Percentiles rank a stretch among this genome's conserved stretches.
phyloP scores from a whole-genome alignment of 2,113 vertebrate genomes.

The Lichenostomus cassidix region DNA sequence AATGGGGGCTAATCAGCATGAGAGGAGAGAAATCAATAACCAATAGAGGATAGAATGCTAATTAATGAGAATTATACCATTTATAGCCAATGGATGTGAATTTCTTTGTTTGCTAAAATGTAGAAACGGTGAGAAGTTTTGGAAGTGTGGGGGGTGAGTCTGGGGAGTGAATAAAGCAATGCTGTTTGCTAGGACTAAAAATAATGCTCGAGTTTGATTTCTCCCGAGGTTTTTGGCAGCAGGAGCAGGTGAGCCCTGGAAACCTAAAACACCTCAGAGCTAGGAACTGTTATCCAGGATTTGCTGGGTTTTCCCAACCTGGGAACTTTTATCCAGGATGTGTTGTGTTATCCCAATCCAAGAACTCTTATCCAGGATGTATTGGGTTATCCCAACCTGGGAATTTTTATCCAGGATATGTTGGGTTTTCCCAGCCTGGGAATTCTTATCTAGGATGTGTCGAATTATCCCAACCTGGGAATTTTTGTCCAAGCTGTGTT shows the following conservation, averaged over 20 bases:
- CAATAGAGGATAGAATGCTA: background rate
- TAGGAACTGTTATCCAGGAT: background rate
- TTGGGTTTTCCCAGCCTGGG: no score
- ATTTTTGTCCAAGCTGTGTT: no score
- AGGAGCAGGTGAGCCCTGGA: background rate
- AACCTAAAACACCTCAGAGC: background rate
- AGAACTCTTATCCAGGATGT: no score
- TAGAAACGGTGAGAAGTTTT: background rate
- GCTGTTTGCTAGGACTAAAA: background rate
- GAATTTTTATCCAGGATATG: no score
- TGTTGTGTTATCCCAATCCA: no score
- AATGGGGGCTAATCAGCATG: rapidly evolving
- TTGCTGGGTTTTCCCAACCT: no score
- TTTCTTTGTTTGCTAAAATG: background rate
- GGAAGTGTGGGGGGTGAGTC: background rate
- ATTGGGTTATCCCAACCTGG: no score
- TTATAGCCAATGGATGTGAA: rapidly evolving
- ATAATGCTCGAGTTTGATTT: background rate
- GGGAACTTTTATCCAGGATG: no score
- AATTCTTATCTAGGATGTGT: no score
- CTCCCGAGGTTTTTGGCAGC: background rate
- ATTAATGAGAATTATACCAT: background rate
- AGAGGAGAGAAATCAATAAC: background rate
- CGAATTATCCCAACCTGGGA: no score
- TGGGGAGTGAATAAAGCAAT: background rate